These are phyloP conservation scores for Gadopsis bispinosus DNA, from an alignment of 2,797 vertebrate genomes.

Conservation along the genomic window DNA sequence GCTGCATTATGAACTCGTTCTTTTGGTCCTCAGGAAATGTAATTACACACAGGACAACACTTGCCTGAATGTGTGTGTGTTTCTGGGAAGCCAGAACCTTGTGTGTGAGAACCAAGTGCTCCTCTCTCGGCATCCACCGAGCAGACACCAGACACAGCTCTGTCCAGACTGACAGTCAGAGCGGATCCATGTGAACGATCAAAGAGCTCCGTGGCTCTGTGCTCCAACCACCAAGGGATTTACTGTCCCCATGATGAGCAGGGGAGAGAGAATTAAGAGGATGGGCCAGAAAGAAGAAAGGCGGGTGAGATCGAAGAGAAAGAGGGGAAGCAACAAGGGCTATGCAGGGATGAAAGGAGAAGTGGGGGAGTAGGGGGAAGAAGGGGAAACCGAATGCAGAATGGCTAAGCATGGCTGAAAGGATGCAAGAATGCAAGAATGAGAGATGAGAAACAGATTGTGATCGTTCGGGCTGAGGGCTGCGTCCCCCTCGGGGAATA, in stretches of 20 bases:
- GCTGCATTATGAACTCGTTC: constrained; percentile 44
- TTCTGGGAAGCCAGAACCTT: constrained; percentile 25
- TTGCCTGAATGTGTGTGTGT: constrained; percentile 22
- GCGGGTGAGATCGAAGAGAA: constrained; percentile 64
- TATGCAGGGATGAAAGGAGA: constrained; percentile 70
- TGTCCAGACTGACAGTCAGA: constrained; percentile 70
- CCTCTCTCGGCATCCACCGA: constrained; percentile 46
- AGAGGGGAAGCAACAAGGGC: constrained; percentile 59
- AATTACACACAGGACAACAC: constrained; percentile 51
- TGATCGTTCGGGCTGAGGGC: no score
- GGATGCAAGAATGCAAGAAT: constrained; percentile 59
- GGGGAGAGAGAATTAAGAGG: constrained; percentile 70
- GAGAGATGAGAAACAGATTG: constrained; percentile 65
- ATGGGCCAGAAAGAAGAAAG: constrained; percentile 66
- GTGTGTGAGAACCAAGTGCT: constrained; percentile 35
- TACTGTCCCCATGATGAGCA: constrained; percentile 76
- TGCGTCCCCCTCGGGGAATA: no score
- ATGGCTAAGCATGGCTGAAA: constrained; percentile 76
- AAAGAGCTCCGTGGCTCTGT: constrained; percentile 74
- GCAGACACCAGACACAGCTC: constrained; percentile 66
- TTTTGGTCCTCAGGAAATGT: constrained; percentile 50
- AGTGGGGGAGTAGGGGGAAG: constrained; percentile 45
- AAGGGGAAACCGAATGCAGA: constrained; percentile 65
- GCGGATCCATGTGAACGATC: constrained; percentile 70
- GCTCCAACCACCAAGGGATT: constrained; percentile 77